These are phyloP conservation scores for Chrysolina haemoptera DNA, from an alignment of 2,888 invertebrate genomes.

Conservation along the genomic window DNA sequence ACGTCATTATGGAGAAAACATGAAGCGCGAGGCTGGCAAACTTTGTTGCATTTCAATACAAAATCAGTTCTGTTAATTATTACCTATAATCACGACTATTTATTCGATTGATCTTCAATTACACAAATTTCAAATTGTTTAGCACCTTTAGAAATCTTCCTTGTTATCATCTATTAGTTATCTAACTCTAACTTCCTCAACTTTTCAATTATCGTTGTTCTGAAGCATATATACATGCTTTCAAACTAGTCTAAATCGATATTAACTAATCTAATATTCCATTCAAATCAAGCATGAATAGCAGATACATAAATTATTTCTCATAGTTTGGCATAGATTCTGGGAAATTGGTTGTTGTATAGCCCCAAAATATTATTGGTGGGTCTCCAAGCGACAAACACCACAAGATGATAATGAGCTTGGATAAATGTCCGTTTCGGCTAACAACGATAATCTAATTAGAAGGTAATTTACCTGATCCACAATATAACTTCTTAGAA, in stretches of 20 bases:
- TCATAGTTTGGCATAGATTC: constrained; percentile 1
- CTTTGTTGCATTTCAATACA: constrained; percentile 53
- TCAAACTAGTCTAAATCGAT: constrained; percentile 39
- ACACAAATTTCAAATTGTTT: too few relatives aligned
- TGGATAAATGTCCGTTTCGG: too few relatives aligned
- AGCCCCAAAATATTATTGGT: too few relatives aligned
- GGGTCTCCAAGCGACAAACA: too few relatives aligned
- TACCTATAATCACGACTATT: too few relatives aligned
- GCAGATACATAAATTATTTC: neutral
- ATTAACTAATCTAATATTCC: constrained; percentile 23
- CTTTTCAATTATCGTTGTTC: constrained; percentile 17
- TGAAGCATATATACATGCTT: constrained; percentile 57
- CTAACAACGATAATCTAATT: too few relatives aligned
- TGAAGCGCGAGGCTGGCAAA: constrained; percentile 70
- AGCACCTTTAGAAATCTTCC: too few relatives aligned
- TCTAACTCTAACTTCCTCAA: constrained; percentile 21
- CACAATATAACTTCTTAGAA: too few relatives aligned
- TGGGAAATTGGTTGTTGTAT: neutral
- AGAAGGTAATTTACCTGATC: too few relatives aligned
- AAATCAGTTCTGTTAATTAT: neutral
- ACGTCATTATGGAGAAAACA: constrained; percentile 58
- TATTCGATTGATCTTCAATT: too few relatives aligned
- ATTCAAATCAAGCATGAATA: constrained; percentile 14
- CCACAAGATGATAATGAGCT: too few relatives aligned
- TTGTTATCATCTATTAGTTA: neutral